Evolutionary conservation across 2,888 invertebrate species (phyloP), one percentile per base, ranked within the genome.

Genomic region (Dione juno): DNA sequence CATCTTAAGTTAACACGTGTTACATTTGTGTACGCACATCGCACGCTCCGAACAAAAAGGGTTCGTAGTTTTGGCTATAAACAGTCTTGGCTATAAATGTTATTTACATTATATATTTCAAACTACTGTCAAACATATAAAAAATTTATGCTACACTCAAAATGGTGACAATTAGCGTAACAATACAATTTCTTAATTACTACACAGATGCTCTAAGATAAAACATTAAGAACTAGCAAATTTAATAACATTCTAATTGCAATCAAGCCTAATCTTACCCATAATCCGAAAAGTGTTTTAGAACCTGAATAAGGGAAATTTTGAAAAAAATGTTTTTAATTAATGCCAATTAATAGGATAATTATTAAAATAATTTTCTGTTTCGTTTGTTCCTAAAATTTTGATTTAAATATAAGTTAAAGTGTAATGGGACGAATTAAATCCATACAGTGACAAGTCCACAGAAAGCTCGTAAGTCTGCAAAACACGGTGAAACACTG

Each of bases 281-380:
- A 76, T 19, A 43, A 63, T 76, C 77, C 79, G 66, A 71, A 70
- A 73, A 72, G 72, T 67, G 75, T 65, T 72, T 66, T 67, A 73
- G 71, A 79, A 79, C 79, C 78, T 79, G 78, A 79, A 77, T 77
- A 75, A 79, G 77, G 66, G 53, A 73, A 79, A 77, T 77, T 76
- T 69, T 9, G 68, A 71, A 73, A 72, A 41, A 58, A 59, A 61
- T 13, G 19, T 57, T 11, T 53, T 66, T 66, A 40, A 48, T 70
- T 68, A 65, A 67, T 54, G 65, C 67, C 67, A 67, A 72, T 64
- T 37, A 14, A 10, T 28, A n/a, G 11, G 19, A 21, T 37, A 9
- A 3, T 43, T 19, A 37, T 16, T 2, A 50, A 35, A 13, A 59
- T 9, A 21, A 50, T 50, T 43, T 21, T 43, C 9, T 9, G 10